Evolutionary conservation across 2,888 invertebrate species (phyloP).

Genomic region (Troides oblongomaculatus): DNA sequence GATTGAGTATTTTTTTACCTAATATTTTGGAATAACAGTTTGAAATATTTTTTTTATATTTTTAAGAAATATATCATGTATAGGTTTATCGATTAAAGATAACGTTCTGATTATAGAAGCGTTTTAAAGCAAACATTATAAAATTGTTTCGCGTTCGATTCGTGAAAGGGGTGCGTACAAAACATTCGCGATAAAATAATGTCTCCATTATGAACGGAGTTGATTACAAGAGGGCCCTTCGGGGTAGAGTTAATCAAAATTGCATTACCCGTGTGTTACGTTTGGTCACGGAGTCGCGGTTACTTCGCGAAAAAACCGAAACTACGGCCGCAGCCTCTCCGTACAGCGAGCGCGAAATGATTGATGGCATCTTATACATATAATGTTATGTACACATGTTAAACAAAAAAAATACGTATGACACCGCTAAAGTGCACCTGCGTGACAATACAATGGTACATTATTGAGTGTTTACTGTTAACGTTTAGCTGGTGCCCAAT

Average conservation of each 20-base stretch:
- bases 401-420: conserved; percentile 31
- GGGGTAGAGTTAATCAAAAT: conserved; percentile 69
- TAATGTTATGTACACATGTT: conserved; percentile 2
- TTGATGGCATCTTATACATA: conserved; percentile 48
- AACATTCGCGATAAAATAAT: conserved; percentile 51
- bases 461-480: conserved; percentile 62
- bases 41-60: too few species aligned
- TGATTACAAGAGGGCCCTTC: conserved; percentile 50
- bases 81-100: too few species aligned
- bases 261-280: conserved; percentile 62
- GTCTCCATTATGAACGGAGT: conserved; percentile 57
- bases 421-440: conserved; percentile 49
- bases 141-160: background rate
- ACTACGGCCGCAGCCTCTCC: conserved; percentile 35
- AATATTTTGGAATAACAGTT: too few species aligned
- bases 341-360: conserved; percentile 43
- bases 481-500: conserved; percentile 57
- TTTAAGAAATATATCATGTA: too few species aligned
- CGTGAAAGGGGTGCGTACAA: conserved; percentile 4
- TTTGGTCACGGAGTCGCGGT: conserved; percentile 60
- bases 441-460: conserved; percentile 40
- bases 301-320: conserved; percentile 45
- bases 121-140: conserved; percentile 9
- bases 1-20: too few species aligned
- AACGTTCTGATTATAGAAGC: too few species aligned